Percentiles rank a stretch among this genome's conserved stretches.
phyloP scores from a whole-genome alignment of 1,140 invertebrate genomes.

The Globodera ellingtonae region DNA sequence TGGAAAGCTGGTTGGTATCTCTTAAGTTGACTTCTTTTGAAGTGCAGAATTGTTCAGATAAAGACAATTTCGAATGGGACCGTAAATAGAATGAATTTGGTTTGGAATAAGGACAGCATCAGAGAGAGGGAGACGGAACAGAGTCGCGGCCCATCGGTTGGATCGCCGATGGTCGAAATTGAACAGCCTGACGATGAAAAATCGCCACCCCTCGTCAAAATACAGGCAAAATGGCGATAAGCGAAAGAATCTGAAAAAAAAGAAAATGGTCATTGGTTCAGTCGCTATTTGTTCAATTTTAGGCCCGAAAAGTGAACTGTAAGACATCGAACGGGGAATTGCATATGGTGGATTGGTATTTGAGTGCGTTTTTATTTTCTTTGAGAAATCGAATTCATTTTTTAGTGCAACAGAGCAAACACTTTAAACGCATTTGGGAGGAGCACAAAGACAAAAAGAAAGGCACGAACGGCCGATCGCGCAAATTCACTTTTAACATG shows the following conservation, averaged over 20 bases:
- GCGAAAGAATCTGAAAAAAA: too few species aligned
- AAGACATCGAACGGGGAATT: background rate
- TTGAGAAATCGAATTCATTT: background rate
- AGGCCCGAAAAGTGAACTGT: conserved; percentile 15
- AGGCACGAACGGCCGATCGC: conserved; percentile 1
- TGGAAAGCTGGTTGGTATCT: background rate
- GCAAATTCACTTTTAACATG: conserved; percentile 10
- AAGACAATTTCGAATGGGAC: conserved; percentile 2
- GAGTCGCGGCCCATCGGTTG: background rate
- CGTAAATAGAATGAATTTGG: background rate
- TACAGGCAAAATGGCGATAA: background rate
- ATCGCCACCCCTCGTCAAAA: conserved; percentile 3
- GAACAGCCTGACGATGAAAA: background rate
- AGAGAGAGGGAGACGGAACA: background rate
- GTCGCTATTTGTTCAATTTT: background rate
- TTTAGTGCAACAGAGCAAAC: conserved; percentile 13
- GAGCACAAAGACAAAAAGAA: conserved; percentile 9
- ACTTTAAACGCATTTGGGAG: conserved; percentile 10
- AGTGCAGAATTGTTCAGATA: background rate
- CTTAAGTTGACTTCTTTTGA: background rate
- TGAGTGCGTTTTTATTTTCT: background rate
- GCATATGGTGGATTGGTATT: conserved; percentile 9
- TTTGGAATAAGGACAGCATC: background rate
- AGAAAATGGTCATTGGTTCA: too few species aligned
- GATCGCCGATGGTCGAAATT: conserved; percentile 1